Conservation (phyloP, 2,113 vertebrate species). For the Azemiops feae region DNA sequence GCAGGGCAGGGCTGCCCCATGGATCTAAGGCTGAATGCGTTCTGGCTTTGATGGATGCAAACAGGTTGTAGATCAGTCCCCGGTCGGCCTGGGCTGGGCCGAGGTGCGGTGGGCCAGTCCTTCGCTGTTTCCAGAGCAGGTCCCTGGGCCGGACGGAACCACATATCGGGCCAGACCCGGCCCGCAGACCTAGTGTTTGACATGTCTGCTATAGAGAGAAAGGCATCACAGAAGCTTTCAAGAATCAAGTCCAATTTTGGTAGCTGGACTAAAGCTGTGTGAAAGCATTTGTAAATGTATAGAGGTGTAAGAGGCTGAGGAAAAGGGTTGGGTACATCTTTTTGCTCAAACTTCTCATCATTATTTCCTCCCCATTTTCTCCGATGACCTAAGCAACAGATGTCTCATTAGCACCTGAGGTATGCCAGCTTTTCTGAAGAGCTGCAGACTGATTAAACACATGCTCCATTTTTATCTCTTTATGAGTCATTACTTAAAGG, state of each 20-base stretch:
- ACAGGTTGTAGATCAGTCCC: no score
- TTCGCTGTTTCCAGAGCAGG: no score
- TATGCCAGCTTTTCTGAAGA: constrained; percentile 67
- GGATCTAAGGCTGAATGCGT: no score
- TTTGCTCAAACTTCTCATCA: not conserved
- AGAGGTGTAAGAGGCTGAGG: not conserved
- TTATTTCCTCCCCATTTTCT: constrained; percentile 41
- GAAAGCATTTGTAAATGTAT: not conserved
- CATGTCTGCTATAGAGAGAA: not conserved
- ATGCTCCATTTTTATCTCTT: constrained; percentile 75
- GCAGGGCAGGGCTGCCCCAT: no score
- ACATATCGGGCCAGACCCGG: no score
- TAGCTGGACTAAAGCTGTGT: not conserved
- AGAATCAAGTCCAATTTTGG: not conserved
- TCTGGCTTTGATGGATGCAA: no score
- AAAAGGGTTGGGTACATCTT: not conserved
- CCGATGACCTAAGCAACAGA: constrained; percentile 69
- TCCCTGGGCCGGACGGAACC: no score
- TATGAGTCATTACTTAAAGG: constrained; percentile 79
- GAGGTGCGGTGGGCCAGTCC: no score
- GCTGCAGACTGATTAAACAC: constrained; percentile 75
- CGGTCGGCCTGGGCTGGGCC: no score
- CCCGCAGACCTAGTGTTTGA: no score
- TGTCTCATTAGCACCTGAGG: constrained; percentile 77
- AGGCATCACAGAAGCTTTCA: not conserved